Base-by-base conservation (phyloP, 2,888 invertebrate genomes). In the Lamellibrachia columna region DNA sequence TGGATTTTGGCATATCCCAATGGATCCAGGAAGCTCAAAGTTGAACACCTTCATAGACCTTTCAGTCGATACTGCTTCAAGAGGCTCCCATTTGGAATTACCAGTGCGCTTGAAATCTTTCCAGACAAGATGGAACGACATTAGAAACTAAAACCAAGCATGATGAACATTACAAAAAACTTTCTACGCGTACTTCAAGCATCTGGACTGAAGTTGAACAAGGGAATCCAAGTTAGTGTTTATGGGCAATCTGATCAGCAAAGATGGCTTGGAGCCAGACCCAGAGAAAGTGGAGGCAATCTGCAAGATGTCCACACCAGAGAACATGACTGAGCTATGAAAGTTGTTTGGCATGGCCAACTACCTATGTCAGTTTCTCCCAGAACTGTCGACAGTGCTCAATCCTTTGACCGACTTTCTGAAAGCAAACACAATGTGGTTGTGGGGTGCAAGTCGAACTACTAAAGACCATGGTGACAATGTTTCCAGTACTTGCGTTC, bases 201-300 rank as follows among this genome's bases (percentile, higher is more conserved):
- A 40, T 40, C 40, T 40, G 40, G 40, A 40, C 40, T 40, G 40
- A 40, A 40, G 40, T 40, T 40, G 40, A 40, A 40, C 7, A 15
- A 3, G 58, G 15, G 11, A 58, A 15, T 58, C 58, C 58, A 58
- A 58, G 58, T 58, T 58, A 8, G 58, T 58, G 11, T 58, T 58
- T 8, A 8, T 58, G 58, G 58, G 58, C 58, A 58, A 58, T 58
- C 58, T 7, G 11, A 58, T 7, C 58, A 58, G 58, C 15, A 7
- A 58, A 15, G 75, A 93, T 53, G 93, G 93, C n/a, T 52, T 93
- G 53, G 92, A 91, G 93, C 75, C 92, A 53, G 92, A 93, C 52
- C 53, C 60, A 22, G 60, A 90, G 22, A 93, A 93, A 90, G 92
- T 93, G 28, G 58, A 93, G 8, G 94, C 93, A 3, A 93, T 94